Evolutionary conservation across 2,888 invertebrate genomes (phyloP), one percentile per base, ranked within the genome.

Genomic region (Gryllus longicercus): DNA sequence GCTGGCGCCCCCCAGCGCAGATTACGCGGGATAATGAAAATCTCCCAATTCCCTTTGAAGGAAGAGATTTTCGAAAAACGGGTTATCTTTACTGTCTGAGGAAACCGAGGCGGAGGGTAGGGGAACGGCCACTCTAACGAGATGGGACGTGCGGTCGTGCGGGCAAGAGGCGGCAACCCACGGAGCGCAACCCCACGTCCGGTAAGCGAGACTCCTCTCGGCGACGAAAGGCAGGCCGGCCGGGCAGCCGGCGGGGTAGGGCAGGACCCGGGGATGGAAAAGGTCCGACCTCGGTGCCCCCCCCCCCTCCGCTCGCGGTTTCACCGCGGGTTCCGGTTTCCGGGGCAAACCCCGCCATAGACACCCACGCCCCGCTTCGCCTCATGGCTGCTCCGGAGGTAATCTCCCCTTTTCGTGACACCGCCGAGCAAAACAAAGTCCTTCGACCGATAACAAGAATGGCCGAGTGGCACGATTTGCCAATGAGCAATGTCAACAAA

Each of bases 21-120:
- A 63, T 63, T 63, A 63, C 63, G 63, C 63, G 63, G 63, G 63
- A 63, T 63, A 63, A 63, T 63, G 63, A 63, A 63, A 63, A 63
- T 63, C 63, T 63, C 63, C 63, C 16, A 14, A 63, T 18, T n/a
- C 63, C 63, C 63, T 63, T 63, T 63, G 63, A 63, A 63, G 63
- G n/a, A 63, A 63, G 16, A 63, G 63, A 63, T 63, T 63, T 63
- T 63, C 16, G 63, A 63, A 63, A 63, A 63, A 63, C 63, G 63
- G 63, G 63, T 63, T 63, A 63, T 63, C 63, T 63, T 63, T n/a
- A 14, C 16, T 18, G 63, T n/a, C 63, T n/a, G 63, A 63, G 63
- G 63, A 63, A 63, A 14, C 63, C n/a, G 63, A n/a, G n/a, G 16
- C 63, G 16, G 63, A 63, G 63, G 63, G n/a, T 12, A 14, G n/a